Conservation (phyloP, 2,797 vertebrate genomes). For the Schizopygopsis pylzovi region DNA sequence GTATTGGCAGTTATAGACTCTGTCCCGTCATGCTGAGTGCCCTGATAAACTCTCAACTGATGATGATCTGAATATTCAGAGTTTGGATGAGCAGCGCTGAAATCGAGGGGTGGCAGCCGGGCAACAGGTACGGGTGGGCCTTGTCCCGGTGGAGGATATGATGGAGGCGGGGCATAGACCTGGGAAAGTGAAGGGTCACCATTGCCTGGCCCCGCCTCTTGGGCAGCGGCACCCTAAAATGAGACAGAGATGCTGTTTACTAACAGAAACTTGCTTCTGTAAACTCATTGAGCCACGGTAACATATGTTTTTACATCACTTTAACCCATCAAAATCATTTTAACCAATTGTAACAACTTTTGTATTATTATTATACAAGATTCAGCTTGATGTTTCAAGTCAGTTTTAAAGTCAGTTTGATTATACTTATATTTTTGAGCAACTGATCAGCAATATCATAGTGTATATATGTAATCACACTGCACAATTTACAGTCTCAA, state of each 20-base stretch:
- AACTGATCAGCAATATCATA: background rate
- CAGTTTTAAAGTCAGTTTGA: background rate
- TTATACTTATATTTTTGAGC: background rate
- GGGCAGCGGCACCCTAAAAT: constrained; percentile 75
- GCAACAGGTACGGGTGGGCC: constrained; percentile 70
- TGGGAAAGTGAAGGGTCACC: constrained; percentile 78
- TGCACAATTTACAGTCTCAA: no score
- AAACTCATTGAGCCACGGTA: background rate
- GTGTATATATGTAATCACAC: background rate
- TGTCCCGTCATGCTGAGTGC: constrained; percentile 74
- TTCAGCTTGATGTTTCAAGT: background rate
- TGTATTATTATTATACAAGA: background rate
- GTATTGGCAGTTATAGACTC: constrained; percentile 70
- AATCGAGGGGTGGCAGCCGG: constrained; percentile 78
- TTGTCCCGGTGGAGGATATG: constrained; percentile 80
- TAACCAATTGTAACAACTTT: background rate
- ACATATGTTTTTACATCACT: background rate
- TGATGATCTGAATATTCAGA: constrained; percentile 80
- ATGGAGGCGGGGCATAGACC: constrained; percentile 80
- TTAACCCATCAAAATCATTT: background rate
- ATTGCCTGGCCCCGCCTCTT: constrained; percentile 77
- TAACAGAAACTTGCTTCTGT: background rate
- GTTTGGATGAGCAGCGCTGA: constrained; percentile 70
- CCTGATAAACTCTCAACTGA: constrained; percentile 81
- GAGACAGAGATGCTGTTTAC: constrained; percentile 24